Evolutionary conservation across 37 sponge, comb jelly and placozoan genomes (phyloP), one percentile per base, ranked within the genome.

Genomic region (Agelas oroides): DNA sequence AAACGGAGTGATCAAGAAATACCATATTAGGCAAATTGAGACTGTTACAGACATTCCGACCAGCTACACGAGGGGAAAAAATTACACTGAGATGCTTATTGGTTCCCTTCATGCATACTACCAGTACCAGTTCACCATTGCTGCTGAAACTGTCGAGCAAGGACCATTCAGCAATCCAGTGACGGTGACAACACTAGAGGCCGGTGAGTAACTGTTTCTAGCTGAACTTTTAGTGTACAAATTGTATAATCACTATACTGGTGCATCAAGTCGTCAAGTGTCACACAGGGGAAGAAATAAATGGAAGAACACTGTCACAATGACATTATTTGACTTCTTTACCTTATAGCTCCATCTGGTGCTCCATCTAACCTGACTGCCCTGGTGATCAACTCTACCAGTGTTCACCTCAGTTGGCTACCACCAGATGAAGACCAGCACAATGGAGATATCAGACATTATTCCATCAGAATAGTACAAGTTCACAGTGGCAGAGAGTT

Each of bases 1-100:
- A 30, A 83, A 83, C 73, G 84, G 84, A 40, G 65, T 74, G 30
- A 73, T 83, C 40, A 71, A 17, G 3, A 23, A 52, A 16, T 83
- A 83, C 75, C 59, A 8, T 1, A 36, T 73, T 1, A 46, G 46
- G 6, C 46, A 46, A 8, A 46, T 12, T 46, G 46, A 46, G 46
- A 46, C 35, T 41, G 0, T 27, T 25, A 56, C 55, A 5, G 80
- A 2, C 0, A 19, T 80, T n/a, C 28, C 54, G 24, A 41, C 66
- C 34, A 80, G 52, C 34, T 64, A 46, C 46, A 46, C 46, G 3
- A 3, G 46, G 3, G 46, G 46, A 8, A 8, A 8, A 12, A 8
- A 46, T 46, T 8, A 46, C 53, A 69, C 70, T 35, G 70, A 70
- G 58, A 1, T 69, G 32, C 17, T 38, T 39, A 35, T 78, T 18